Percentiles rank a stretch among this genome's conserved stretches.
Evolutionary conservation across 2,797 vertebrate genomes (phyloP).

Genomic region (Sphaeramia orbicularis): DNA sequence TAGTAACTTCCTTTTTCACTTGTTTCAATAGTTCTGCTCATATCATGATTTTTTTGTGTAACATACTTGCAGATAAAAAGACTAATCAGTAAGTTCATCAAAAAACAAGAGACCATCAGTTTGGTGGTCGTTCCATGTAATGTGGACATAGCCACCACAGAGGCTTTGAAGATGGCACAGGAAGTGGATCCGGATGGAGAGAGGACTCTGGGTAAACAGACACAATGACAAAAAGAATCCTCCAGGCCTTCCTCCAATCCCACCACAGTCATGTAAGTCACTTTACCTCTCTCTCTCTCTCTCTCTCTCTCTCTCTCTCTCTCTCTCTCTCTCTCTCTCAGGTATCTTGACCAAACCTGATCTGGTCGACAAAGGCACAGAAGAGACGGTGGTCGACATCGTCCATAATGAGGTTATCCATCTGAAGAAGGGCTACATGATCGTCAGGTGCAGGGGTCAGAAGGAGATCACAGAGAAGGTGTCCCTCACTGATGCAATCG

Average conservation of each 20-base stretch:
- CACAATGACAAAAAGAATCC: not conserved
- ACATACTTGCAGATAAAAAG: constrained; percentile 84
- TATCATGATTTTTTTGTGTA: no score
- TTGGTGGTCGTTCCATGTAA: constrained; percentile 92
- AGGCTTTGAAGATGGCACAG: constrained; percentile 92
- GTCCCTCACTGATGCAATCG: constrained; percentile 81
- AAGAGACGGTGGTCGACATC: constrained; percentile 83
- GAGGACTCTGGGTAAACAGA: constrained; percentile 90
- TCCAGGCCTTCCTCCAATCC: not conserved
- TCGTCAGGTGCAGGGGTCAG: constrained; percentile 92
- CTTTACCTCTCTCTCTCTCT: not conserved
- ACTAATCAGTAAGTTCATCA: constrained; percentile 87
- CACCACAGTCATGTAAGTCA: not conserved
- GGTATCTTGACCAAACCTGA: constrained; percentile 95
- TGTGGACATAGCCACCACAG: constrained; percentile 93
- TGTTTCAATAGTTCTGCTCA: no score
- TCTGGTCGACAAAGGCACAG: constrained; percentile 90
- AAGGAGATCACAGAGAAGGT: constrained; percentile 86
- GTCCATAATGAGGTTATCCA: constrained; percentile 83
- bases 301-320: not conserved
- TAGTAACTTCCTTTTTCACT: no score
- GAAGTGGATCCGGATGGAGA: constrained; percentile 89
- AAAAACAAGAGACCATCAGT: constrained; percentile 90
- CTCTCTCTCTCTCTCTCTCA: constrained; percentile 44
- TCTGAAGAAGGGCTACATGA: constrained; percentile 93